Percentiles rank a stretch among this genome's conserved stretches.
These are phyloP conservation scores for Micromys minutus DNA, from an alignment of 2,113 vertebrate genomes.

Conservation along the genomic window DNA sequence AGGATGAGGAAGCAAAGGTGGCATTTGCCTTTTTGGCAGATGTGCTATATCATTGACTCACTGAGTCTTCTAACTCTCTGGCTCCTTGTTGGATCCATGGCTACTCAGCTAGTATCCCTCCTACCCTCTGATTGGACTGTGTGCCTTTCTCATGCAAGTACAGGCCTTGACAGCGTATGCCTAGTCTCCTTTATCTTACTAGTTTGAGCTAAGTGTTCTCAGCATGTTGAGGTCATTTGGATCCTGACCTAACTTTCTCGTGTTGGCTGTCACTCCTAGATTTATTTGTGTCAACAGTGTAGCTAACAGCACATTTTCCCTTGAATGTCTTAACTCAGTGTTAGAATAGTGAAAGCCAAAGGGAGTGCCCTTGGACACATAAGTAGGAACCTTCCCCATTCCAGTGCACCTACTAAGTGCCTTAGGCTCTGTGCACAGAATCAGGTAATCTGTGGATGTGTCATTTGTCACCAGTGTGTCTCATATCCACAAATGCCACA, in stretches of 20 bases:
- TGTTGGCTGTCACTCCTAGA: not conserved
- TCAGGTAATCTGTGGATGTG: not conserved
- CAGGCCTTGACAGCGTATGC: not conserved
- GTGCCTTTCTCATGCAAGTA: conserved; percentile 4
- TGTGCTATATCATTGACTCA: not conserved
- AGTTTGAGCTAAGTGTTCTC: not conserved
- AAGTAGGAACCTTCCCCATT: conserved; percentile 39
- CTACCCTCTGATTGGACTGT: not conserved
- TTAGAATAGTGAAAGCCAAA: conserved; percentile 3
- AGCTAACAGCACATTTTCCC: conserved; percentile 25
- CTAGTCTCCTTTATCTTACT: conserved; percentile 44
- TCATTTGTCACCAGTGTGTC: not conserved
- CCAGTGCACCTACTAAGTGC: not conserved
- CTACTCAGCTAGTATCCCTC: not conserved
- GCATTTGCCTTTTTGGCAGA: not conserved
- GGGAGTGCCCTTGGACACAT: conserved; percentile 18
- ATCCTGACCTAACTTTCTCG: conserved; percentile 42
- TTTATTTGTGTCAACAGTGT: conserved; percentile 60
- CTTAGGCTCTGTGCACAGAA: not conserved
- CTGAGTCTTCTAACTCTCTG: not conserved
- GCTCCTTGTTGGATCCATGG: not conserved
- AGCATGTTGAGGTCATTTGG: conserved; percentile 48
- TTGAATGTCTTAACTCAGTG: conserved; percentile 27
- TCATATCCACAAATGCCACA: not conserved
- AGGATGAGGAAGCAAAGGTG: not conserved